Evolutionary conservation across 2,888 invertebrate genomes (phyloP), one percentile per base, ranked within the genome.

Genomic region (Atrina japonica): DNA sequence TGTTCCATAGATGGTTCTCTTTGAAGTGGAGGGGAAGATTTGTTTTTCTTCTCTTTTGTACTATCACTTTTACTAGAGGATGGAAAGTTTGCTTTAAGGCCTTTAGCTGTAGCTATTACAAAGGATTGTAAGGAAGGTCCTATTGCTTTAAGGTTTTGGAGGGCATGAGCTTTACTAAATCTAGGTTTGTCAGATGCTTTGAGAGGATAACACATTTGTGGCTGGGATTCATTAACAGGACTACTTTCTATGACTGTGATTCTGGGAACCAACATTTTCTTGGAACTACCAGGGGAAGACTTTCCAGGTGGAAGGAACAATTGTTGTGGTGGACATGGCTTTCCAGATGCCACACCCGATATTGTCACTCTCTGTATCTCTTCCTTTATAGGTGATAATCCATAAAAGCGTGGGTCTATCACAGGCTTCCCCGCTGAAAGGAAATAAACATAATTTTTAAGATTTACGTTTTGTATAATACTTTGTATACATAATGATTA

Each of bases 191-290:
- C 66, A 30, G 53, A 45, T 3, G 60, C 18, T 23, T 60, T 60
- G 21, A 61, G 61, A 6, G 61, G 61, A 21, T 61, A 69, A 52
- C 43, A 50, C 25, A 63, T 55, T 27, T 64, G 69, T 6, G 69
- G 64, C 23, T 64, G 43, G 45, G 58, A 59, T 16, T 72, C 71
- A 2, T 47, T 50, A n/a, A 67, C 52, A 25, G 71, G 71, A 58
- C 66, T 72, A 56, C 71, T 72, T 43, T 72, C 71, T 14, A 72
- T 63, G n/a, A 72, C 56, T 9, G 61, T 72, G n/a, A 72, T 72
- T 16, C 47, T 64, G n/a, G 71, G 71, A n/a, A 72, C 49, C 21
- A 63, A 50, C 30, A 72, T 72, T 35, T 72, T 72, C 35, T 59
- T 61, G 14, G 50, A 35, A 35, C 53, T 47, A 6, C 50, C 30